These are phyloP conservation scores for Ptychobarbus kaznakovi DNA, from an alignment of 2,797 vertebrate species.

Conservation along the genomic window DNA sequence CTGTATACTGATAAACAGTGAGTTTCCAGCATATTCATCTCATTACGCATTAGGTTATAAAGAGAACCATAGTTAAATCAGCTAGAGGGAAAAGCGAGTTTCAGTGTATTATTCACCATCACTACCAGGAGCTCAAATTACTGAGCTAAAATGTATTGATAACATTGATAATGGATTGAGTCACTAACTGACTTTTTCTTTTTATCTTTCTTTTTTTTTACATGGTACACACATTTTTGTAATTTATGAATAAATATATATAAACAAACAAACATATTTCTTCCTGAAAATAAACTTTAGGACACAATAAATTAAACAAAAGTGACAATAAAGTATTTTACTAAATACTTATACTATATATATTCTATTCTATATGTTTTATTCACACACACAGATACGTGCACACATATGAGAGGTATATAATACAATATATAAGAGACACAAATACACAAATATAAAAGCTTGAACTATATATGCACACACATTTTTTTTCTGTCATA, in stretches of 20 bases:
- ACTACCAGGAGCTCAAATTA: slow-evolving; percentile 6
- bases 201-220: not conserved
- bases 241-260: not conserved
- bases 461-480: not conserved
- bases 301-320: not conserved
- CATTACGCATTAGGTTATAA: slow-evolving; percentile 54
- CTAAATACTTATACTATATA: not conserved
- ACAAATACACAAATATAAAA: not conserved
- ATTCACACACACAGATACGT: not conserved
- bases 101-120: not conserved
- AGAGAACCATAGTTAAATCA: slow-evolving; percentile 59
- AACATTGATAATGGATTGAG: not conserved
- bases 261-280: not conserved
- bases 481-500: not conserved
- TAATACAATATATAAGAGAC: not conserved
- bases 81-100: slow-evolving; percentile 43
- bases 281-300: no score
- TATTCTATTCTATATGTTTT: not conserved
- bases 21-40: slow-evolving; percentile 56
- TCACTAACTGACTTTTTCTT: not conserved
- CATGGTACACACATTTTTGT: not conserved
- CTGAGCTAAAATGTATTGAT: not conserved
- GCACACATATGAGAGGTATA: not conserved
- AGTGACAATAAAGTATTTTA: not conserved
- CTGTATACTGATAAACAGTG: slow-evolving; percentile 54